phyloP scores from a whole-genome alignment of 2,888 invertebrate genomes.

The Cordylochernes scorpioides region DNA sequence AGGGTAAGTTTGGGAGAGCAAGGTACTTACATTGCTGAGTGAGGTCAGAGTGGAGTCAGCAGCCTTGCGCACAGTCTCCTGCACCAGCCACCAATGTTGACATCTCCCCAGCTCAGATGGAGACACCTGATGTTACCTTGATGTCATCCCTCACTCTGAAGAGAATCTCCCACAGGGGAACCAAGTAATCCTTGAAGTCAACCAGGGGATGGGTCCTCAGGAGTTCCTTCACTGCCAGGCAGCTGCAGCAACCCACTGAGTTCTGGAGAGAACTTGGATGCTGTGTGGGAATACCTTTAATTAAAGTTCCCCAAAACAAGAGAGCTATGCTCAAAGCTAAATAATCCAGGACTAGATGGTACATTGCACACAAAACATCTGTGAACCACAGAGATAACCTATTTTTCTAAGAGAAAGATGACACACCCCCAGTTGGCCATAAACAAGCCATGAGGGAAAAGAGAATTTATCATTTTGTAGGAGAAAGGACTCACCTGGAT shows the following conservation, averaged over 20 bases:
- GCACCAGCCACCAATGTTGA: slow-evolving; percentile 20
- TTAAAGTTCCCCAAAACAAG: no score
- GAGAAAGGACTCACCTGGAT: slow-evolving; percentile 29
- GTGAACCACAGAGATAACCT: no score
- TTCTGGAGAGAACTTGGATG: no score
- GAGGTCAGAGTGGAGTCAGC: slow-evolving; percentile 23
- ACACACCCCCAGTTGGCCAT: no score
- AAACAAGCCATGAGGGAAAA: no score
- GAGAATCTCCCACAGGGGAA: slow-evolving; percentile 46
- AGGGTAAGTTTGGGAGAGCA: no score
- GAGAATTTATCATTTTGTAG: slow-evolving; percentile 2
- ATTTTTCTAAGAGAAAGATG: no score
- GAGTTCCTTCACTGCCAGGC: slow-evolving; percentile 57
- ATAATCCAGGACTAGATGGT: no score
- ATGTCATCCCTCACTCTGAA: slow-evolving; percentile 83
- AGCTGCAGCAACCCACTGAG: slow-evolving; percentile 26
- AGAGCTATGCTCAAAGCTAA: no score
- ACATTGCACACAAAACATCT: no score
- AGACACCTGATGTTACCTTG: slow-evolving; percentile 30
- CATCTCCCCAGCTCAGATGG: slow-evolving; percentile 17
- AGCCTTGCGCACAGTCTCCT: slow-evolving; percentile 24
- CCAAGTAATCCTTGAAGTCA: slow-evolving; percentile 23
- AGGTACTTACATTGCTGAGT: slow-evolving; percentile 20
- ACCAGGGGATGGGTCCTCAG: slow-evolving; percentile 33
- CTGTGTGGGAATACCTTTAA: no score